phyloP scores from a whole-genome alignment of 2,888 invertebrate species.

The Camponotus fellah region DNA sequence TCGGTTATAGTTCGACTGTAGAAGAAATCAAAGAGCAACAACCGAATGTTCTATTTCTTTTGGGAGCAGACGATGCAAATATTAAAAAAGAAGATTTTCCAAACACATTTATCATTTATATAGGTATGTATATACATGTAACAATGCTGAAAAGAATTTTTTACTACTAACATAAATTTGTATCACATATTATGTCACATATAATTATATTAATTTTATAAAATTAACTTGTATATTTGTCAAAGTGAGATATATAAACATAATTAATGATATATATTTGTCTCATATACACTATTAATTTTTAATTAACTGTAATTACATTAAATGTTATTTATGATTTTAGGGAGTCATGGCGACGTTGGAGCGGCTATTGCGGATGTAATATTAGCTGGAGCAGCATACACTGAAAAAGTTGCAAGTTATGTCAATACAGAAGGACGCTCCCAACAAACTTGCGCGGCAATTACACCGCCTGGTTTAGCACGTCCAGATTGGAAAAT shows the following conservation, averaged over 20 bases:
- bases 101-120: conserved; percentile 95
- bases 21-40: conserved; percentile 88
- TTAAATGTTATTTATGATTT: conserved; percentile 89
- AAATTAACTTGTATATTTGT: background rate
- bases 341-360: conserved; percentile 98
- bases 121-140: conserved; percentile 88
- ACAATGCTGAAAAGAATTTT: background rate
- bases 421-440: conserved; percentile 99
- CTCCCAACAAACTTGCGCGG: conserved; percentile 95
- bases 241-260: too few species aligned
- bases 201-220: background rate
- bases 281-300: background rate
- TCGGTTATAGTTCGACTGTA: conserved; percentile 95
- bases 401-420: conserved; percentile 99
- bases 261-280: too few species aligned
- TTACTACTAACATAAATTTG: too few species aligned
- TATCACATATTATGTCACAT: background rate
- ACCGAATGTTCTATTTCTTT: conserved; percentile 94
- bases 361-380: conserved; percentile 98
- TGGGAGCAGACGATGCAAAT: conserved; percentile 97
- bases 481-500: conserved; percentile 99
- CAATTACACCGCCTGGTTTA: conserved; percentile 96
- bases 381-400: conserved; percentile 98
- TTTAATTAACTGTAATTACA: conserved; percentile 91
- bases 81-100: conserved; percentile 93